These are phyloP conservation scores for Eilema griseolum DNA, from an alignment of 2,888 invertebrate species.

Conservation along the genomic window DNA sequence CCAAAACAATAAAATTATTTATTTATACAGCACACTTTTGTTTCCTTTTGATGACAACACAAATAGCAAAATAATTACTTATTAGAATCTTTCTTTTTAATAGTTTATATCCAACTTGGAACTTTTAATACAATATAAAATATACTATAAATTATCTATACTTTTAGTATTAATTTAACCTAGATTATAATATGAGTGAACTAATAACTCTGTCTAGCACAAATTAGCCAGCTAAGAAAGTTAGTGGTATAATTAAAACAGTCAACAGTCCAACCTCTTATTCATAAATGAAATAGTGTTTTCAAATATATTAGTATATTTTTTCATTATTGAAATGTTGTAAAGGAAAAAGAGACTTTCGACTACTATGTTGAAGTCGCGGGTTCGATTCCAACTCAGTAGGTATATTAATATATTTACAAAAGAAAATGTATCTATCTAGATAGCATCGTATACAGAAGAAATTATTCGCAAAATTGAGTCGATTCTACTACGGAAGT, in stretches of 20 bases:
- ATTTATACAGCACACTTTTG: slow-evolving; percentile 57
- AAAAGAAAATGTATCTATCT: not conserved
- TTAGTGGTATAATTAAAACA: not conserved
- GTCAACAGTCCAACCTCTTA: not conserved
- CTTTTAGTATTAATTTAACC: slow-evolving; percentile 22
- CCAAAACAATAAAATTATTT: slow-evolving; percentile 72
- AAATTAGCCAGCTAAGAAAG: not conserved
- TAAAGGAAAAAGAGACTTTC: not conserved
- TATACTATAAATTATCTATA: slow-evolving; percentile 18
- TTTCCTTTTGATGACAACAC: slow-evolving; percentile 33
- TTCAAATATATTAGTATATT: not conserved
- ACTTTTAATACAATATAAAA: slow-evolving; percentile 4
- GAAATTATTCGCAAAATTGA: not conserved
- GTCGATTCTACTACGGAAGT: not conserved
- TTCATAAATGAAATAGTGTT: not conserved
- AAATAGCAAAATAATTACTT: slow-evolving; percentile 38
- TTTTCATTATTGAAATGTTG: not conserved
- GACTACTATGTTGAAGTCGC: too few species aligned
- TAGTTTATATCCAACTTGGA: not conserved
- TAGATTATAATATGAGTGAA: slow-evolving; percentile 15
- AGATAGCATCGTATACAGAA: not conserved
- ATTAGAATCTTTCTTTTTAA: slow-evolving; percentile 26
- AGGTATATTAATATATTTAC: not conserved
- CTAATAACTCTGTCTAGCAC: slow-evolving; percentile 12
- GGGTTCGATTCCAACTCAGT: too few species aligned